phyloP scores from a whole-genome alignment of 2,888 invertebrate species.

The Drymonia ruficornis region DNA sequence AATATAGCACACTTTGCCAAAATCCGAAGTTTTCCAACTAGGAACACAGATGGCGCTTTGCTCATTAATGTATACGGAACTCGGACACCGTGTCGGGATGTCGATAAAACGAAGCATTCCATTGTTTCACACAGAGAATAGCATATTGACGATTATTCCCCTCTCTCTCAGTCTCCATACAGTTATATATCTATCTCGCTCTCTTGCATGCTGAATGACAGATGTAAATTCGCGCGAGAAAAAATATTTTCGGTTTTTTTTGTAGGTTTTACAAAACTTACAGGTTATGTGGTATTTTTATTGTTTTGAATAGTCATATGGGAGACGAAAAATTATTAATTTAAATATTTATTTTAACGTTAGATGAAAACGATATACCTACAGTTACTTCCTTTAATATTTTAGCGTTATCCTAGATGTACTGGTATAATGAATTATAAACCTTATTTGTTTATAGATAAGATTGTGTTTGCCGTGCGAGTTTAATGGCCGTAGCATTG shows the following conservation, averaged over 20 bases:
- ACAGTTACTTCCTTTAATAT: slow-evolving; percentile 63
- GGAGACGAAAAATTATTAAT: slow-evolving; percentile 41
- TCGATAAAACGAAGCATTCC: slow-evolving; percentile 24
- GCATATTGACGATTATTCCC: slow-evolving; percentile 45
- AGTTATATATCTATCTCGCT: slow-evolving; percentile 28
- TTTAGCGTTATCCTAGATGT: slow-evolving; percentile 62
- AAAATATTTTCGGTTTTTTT: slow-evolving; percentile 16
- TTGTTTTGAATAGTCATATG: slow-evolving; percentile 1
- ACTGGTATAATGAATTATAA: slow-evolving; percentile 35
- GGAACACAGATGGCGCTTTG: slow-evolving; percentile 50
- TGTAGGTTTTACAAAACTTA: not conserved
- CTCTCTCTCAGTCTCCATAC: slow-evolving; percentile 33
- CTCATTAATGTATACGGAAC: slow-evolving; percentile 20
- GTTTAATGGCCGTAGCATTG: slow-evolving; percentile 56
- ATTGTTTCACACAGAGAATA: slow-evolving; percentile 49
- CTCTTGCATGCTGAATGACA: slow-evolving; percentile 43
- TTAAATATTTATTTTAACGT: slow-evolving; percentile 35
- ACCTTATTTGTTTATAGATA: slow-evolving; percentile 36
- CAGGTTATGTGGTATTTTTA: not conserved
- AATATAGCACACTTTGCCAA: slow-evolving; percentile 36
- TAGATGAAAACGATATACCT: slow-evolving; percentile 54
- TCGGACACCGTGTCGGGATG: slow-evolving; percentile 41
- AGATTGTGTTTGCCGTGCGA: slow-evolving; percentile 45
- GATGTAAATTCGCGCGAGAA: slow-evolving; percentile 39
- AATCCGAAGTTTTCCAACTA: slow-evolving; percentile 38